A percentile compares a stretch with the other conserved stretches of the same genome.
phyloP scores from a whole-genome alignment of 1,140 invertebrate genomes.

The Aphis craccivora region DNA sequence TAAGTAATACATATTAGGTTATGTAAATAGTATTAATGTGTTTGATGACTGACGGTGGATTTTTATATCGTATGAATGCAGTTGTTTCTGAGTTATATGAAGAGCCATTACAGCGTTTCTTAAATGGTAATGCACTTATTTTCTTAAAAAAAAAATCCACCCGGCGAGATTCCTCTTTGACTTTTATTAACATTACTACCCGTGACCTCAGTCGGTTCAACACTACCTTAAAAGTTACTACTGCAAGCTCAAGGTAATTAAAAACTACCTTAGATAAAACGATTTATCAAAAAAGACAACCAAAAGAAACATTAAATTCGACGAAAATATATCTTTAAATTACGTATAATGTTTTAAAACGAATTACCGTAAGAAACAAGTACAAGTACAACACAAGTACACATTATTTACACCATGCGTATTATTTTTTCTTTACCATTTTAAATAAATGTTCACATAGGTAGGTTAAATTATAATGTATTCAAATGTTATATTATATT shows the following conservation, averaged over 20 bases:
- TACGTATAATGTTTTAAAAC: background rate
- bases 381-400: too few relatives aligned
- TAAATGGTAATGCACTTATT: slow-evolving; percentile 6
- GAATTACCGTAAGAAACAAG: background rate
- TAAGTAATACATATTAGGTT: background rate
- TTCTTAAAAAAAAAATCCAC: background rate
- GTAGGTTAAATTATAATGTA: too few relatives aligned
- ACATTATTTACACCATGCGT: background rate
- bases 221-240: background rate
- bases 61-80: background rate
- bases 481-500: too few relatives aligned
- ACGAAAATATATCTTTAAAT: background rate
- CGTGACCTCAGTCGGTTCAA: background rate
- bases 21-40: background rate
- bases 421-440: too few relatives aligned
- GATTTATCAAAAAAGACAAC: background rate
- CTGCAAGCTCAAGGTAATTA: background rate
- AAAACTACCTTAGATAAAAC: background rate
- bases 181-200: background rate
- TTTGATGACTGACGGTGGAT: background rate
- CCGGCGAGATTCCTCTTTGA: background rate
- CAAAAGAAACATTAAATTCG: background rate
- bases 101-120: background rate
- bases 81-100: background rate
- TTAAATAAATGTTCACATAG: too few relatives aligned